Evolutionary conservation across 2,888 invertebrate genomes (phyloP), one percentile per base, ranked within the genome.

Genomic region (Arrhopalites spinosus): DNA sequence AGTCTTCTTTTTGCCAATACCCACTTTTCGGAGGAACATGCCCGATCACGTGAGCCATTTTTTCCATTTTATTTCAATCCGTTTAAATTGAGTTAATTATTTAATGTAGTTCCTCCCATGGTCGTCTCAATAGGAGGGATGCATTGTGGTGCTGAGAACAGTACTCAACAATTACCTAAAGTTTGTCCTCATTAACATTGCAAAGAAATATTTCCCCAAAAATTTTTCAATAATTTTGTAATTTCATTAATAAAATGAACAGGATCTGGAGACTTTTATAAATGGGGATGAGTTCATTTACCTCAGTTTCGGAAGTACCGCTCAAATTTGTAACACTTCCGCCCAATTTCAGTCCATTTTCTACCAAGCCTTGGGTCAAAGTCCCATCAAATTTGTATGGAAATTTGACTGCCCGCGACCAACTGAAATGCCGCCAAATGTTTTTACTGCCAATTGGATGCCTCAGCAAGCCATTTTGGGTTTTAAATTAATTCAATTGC

Each of bases 391-490:
- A 36, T 81, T 82, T 64, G 29, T 84, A 7, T 83, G 83, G 82
- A 83, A 82, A 75, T 83, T 83, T 82, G 80, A 80, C 47, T 82
- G 81, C 5, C 75, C 73, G 1, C 27, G 73, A 45, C 78, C 82
- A 1, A 15, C 53, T 2, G 73, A 74, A 23, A 79, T 80, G 63
- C 82, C 83, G 0, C n/a, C 78, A 13, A 83, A 84, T 74, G 76
- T 83, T 0, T 71, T 78, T 20, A 77, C 81, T 2, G 64, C 75
- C n/a, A 29, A 78, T 23, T 84, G 83, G 83, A 74, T 83, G 30
- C 82, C 83, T 0, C 83, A 83, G 75, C 79, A 81, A 66, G 81
- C 83, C 23, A 73, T 84, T 11, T 66, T 84, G 17, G 79, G 82
- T 80, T 23, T 25, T n/a, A n/a, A n/a, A n/a, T n/a, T n/a, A n/a